Conservation (phyloP, 2,888 invertebrate species). For the Caenorhabditis doughertyi region DNA sequence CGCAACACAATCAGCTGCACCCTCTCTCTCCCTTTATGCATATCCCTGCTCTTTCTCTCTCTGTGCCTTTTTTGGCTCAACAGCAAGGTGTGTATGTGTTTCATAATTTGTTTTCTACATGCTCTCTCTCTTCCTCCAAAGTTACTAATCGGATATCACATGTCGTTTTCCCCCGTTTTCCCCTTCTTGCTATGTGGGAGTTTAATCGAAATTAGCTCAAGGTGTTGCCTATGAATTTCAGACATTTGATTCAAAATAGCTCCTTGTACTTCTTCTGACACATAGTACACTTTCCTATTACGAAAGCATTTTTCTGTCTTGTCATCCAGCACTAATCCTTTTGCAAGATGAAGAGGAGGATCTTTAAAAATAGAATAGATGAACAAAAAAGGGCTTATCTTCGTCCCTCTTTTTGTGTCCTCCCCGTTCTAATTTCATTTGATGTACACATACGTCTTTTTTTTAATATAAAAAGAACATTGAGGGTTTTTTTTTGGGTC, state of each 20-base stretch:
- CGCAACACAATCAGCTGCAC: constrained; percentile 26
- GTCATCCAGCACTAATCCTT: neutral
- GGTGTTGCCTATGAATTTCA: neutral
- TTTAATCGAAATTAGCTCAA: constrained; percentile 3
- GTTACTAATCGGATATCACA: neutral
- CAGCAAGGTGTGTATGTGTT: constrained; percentile 13
- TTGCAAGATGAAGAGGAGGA: neutral
- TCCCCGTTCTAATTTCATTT: neutral
- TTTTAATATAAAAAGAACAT: neutral
- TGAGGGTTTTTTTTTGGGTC: neutral
- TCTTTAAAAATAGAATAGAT: neutral
- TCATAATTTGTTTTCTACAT: constrained; percentile 29
- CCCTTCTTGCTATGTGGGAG: neutral
- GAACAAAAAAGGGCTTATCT: neutral
- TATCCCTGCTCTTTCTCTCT: neutral
- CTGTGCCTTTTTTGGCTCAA: neutral
- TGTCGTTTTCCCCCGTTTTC: neutral
- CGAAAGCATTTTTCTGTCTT: no score
- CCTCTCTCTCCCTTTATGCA: neutral
- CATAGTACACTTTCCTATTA: no score
- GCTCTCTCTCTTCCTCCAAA: no score
- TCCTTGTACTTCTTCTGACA: no score
- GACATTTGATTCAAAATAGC: neutral
- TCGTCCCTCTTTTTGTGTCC: no score
- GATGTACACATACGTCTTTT: neutral